Base-by-base conservation (phyloP, 2,113 vertebrate genomes). In the Theropithecus gelada region DNA sequence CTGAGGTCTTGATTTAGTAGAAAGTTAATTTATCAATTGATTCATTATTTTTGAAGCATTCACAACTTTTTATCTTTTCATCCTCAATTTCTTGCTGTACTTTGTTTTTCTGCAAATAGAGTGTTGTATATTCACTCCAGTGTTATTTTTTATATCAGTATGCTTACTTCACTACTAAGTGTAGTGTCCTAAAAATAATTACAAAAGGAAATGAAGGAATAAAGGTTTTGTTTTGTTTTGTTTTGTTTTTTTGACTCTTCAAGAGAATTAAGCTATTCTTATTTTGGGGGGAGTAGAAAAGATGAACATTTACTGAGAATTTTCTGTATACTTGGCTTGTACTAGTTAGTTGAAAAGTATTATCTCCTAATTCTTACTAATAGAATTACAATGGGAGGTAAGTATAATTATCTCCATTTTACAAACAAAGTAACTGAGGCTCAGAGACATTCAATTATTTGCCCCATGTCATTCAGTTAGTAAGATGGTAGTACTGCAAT, bases 401-500 rank as follows among this genome's bases (percentile, higher is more conserved):
- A 97, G 93, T 97, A 88, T 96, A 97, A 88, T 96, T 87, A 90
- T 93, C 64, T 96, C 30, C 38, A 48, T 90, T 95, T 55, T 88
- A 81, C 45, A 91, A 76, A 78, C 79, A 52, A 94, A 90, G 40
- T 89, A 94, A 92, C 3, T 13, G 30, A 84, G 68, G 12, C 57
- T 90, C 48, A 92, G 61, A 76, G 70, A 91, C 30, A 73, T 88
- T 95, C 2, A 73, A 0, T 87, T 84, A 55, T 75, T 97, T 96
- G 23, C 43, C 18, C n/a, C 10, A 88, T 7, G 82, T 88, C 12
- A 86, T 87, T 92, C 6, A 68, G 0, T 90, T 88, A 84, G 50
- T 90, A 80, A 68, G 68, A 30, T 80, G 61, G 40, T 89, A n/a
- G 17, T 87, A 3, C 9, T 87, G 32, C 20, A 70, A 2, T 50